Percentiles rank a stretch among this genome's conserved stretches.
Conservation (phyloP, 2,888 invertebrate species). For the Sisyra nigra region DNA sequence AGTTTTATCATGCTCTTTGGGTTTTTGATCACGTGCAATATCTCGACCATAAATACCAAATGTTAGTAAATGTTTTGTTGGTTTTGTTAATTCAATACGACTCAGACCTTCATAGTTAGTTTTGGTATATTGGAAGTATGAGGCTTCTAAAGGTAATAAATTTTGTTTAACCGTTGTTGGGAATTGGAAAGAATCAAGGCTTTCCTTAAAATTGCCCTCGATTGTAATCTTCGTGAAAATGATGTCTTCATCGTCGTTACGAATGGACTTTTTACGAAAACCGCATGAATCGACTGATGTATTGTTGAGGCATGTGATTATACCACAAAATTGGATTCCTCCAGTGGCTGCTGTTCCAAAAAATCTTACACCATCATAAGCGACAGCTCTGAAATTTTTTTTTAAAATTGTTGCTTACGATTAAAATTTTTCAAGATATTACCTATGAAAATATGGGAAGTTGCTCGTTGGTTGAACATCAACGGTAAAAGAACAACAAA, state of each 20-base stretch:
- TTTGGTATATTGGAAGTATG: not conserved
- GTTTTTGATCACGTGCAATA: not conserved
- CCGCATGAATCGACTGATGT: conserved; percentile 8
- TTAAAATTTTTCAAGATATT: not conserved
- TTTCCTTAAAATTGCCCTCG: conserved; percentile 2
- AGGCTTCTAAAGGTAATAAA: not conserved
- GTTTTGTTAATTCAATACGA: not conserved
- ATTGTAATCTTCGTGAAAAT: conserved; percentile 1
- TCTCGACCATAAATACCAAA: conserved; percentile 8
- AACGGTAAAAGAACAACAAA: not conserved
- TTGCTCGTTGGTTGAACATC: not conserved
- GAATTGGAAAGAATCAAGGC: conserved; percentile 2
- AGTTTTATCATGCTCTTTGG: not conserved
- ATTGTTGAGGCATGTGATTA: conserved; percentile 8
- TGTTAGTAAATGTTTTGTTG: not conserved
- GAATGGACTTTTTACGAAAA: not conserved
- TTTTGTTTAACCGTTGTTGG: not conserved
- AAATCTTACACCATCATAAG: not conserved
- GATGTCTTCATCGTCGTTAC: not conserved
- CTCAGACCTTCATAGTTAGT: not conserved
- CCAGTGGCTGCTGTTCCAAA: not conserved
- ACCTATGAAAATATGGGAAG: not conserved
- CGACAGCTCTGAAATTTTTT: conserved; percentile 1
- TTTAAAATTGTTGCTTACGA: too few species aligned
- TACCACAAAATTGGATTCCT: conserved; percentile 9